Percentiles rank a stretch among this genome's conserved stretches.
These are phyloP conservation scores for Nebria brevicollis DNA, from an alignment of 2,888 invertebrate species.

Conservation along the genomic window DNA sequence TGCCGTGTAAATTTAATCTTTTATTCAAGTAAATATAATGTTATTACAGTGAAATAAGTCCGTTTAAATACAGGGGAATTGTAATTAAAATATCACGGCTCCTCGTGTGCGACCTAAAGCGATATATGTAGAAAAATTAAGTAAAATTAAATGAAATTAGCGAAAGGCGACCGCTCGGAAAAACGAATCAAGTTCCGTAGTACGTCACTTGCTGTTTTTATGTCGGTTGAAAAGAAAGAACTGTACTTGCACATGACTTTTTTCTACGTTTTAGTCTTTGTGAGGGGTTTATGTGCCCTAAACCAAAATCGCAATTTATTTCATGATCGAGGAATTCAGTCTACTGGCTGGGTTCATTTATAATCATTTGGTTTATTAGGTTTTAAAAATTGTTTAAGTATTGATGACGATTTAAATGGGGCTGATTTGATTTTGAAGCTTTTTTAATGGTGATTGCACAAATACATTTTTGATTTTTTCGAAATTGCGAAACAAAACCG, in stretches of 20 bases:
- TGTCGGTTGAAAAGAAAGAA: conserved; percentile 4
- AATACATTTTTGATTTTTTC: too few species aligned
- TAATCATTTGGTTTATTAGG: neutral
- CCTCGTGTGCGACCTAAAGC: conserved; percentile 38
- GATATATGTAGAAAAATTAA: conserved; percentile 37
- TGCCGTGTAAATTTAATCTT: conserved; percentile 42
- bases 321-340: neutral
- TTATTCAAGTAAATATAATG: conserved; percentile 47
- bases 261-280: neutral
- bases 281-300: neutral
- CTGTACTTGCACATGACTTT: neutral
- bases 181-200: conserved; percentile 41
- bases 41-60: conserved; percentile 46
- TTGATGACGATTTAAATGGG: neutral
- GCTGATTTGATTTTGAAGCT: neutral
- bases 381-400: neutral
- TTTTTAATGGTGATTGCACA: neutral
- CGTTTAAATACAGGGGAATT: conserved; percentile 42
- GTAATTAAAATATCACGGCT: conserved; percentile 46
- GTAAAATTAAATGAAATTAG: conserved; percentile 46
- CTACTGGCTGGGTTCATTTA: neutral
- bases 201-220: conserved; percentile 15
- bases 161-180: conserved; percentile 43
- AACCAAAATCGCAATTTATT: neutral
- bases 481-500: neutral